These are phyloP conservation scores for Synanceia verrucosa DNA, from an alignment of 2,797 vertebrate genomes.

Conservation along the genomic window DNA sequence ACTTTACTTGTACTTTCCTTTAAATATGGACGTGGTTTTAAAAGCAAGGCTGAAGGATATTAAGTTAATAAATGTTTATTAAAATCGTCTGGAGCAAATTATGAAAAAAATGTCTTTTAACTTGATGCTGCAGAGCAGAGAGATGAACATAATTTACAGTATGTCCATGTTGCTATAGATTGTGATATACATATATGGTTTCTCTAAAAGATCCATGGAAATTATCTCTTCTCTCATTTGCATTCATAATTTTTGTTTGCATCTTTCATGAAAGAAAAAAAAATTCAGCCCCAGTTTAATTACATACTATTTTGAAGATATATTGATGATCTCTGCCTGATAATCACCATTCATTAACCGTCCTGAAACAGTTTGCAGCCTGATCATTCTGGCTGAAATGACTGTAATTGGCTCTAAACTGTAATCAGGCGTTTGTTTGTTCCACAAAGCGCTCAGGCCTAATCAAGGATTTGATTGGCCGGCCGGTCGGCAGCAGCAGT, in stretches of 20 bases:
- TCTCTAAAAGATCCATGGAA: background rate
- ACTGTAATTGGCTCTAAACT: conserved; percentile 7
- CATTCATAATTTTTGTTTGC: too few species aligned
- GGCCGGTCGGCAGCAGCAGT: background rate
- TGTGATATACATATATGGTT: background rate
- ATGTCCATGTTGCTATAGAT: background rate
- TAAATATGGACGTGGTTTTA: background rate
- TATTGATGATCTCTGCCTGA: background rate
- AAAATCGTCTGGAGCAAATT: background rate
- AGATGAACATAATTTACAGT: background rate
- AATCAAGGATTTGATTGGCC: conserved; percentile 42
- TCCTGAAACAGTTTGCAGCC: background rate
- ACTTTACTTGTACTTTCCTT: too few species aligned
- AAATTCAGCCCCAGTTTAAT: too few species aligned
- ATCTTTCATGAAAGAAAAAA: too few species aligned
- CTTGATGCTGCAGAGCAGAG: background rate
- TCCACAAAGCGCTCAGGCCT: background rate
- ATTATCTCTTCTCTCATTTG: background rate
- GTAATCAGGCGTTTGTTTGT: conserved; percentile 37
- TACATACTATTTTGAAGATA: background rate
- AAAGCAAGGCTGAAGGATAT: background rate
- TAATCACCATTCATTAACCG: background rate
- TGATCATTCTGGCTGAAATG: conserved; percentile 21
- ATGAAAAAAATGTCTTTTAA: background rate
- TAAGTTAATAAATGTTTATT: background rate